Evolutionary conservation across 2,113 vertebrate genomes (phyloP).

Genomic region (Acrocephalus arundinaceus): DNA sequence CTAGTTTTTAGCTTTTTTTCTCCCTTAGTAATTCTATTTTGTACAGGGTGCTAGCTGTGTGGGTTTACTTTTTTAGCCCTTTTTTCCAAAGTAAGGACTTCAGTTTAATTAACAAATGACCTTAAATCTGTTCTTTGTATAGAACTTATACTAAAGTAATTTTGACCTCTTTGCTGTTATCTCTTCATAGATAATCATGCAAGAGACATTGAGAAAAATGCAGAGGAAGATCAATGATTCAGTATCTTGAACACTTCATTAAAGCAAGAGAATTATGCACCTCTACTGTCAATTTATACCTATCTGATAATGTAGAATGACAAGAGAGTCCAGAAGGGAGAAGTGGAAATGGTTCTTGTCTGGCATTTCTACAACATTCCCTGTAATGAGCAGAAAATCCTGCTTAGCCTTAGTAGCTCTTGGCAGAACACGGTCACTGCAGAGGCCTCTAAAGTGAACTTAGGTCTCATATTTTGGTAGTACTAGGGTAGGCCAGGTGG

Average conservation of each 20-base stretch:
- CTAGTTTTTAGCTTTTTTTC: neutral
- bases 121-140: neutral
- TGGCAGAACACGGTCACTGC: neutral
- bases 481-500: neutral
- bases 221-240: neutral
- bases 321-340: neutral
- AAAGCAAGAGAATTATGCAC: neutral
- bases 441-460: neutral
- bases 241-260: neutral
- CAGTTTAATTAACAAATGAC: neutral
- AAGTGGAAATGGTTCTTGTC: neutral
- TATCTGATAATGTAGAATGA: neutral
- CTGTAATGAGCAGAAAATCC: neutral
- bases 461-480: neutral
- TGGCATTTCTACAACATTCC: neutral
- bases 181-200: neutral
- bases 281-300: neutral
- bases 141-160: neutral
- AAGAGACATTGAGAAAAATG: neutral
- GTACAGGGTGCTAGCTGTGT: neutral
- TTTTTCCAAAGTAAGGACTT: neutral
- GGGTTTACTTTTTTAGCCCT: neutral
- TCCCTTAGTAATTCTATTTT: neutral
- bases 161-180: neutral
- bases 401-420: neutral